Evolutionary conservation across 2,113 vertebrate genomes (phyloP).

Genomic region (Elachura formosa): DNA sequence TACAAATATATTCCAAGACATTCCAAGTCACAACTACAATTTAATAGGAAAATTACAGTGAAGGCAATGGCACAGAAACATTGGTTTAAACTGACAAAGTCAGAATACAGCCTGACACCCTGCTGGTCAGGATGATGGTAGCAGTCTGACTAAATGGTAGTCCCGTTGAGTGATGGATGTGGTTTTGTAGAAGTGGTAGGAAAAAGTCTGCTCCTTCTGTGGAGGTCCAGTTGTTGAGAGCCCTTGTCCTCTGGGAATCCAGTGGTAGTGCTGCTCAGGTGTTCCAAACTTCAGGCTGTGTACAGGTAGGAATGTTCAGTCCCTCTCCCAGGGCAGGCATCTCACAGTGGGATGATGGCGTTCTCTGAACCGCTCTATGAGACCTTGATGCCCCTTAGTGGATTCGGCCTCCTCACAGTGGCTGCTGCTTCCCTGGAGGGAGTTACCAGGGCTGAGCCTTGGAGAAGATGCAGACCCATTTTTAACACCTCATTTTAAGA

Average conservation of each 20-base stretch:
- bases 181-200: too few species aligned
- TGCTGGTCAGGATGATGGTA: background rate
- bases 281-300: background rate
- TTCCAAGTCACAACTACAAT: background rate
- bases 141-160: background rate
- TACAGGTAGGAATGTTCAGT: background rate
- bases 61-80: background rate
- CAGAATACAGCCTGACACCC: background rate
- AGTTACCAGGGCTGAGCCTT: too few species aligned
- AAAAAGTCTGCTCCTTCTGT: background rate
- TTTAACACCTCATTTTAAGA: too few species aligned
- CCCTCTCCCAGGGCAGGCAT: background rate
- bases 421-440: background rate
- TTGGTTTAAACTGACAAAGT: background rate
- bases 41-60: background rate
- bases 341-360: background rate
- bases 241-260: background rate
- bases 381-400: too few species aligned
- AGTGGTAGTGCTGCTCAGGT: background rate
- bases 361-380: background rate
- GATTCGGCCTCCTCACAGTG: too few species aligned
- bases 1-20: background rate
- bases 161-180: background rate
- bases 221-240: background rate
- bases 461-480: too few species aligned